Evolutionary conservation across 2,888 invertebrate genomes (phyloP), one percentile per base, ranked within the genome.

Genomic region (Pristionchus fissidentatus): DNA sequence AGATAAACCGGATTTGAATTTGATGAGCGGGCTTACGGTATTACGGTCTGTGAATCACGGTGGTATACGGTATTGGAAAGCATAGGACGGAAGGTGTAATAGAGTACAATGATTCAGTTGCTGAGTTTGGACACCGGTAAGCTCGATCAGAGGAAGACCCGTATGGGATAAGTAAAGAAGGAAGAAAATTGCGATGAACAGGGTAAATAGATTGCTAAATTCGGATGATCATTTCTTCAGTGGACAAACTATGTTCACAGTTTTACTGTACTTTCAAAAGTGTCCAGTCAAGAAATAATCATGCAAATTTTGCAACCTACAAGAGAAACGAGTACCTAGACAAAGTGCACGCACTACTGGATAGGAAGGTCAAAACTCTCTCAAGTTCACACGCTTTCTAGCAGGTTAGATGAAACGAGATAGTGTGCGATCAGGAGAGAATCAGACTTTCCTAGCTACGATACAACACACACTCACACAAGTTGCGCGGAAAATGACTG

Each of bases 1-100:
- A 22, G 43, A 5, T 10, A n/a, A 70, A 70, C 70, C 70, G 70
- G 70, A 70, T 26, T 70, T 13, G n/a, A n/a, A n/a, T 10, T 8
- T 26, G 26, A 43, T 70, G 70, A 70, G 70, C 43, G 70, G 70
- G 66, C 38, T 38, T 10, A 70, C 43, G 43, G 41, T 70, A 41
- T 70, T n/a, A n/a, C n/a, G n/a, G n/a, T n/a, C n/a, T n/a, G n/a
- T 70, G 70, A 41, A 70, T 70, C 70, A 70, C 70, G 41, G 70
- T 70, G 13, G 41, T 26, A 26, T n/a, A n/a, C n/a, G n/a, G n/a
- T 41, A 70, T 5, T 70, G 26, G 70, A 70, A 70, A 43, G 41
- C 38, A 70, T 70, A n/a, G 41, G 8, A 41, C 3, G 19, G 0
- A 26, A 35, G 70, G 70, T 70, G 70, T 41, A 70, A n/a, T n/a